Conservation (phyloP, 2,113 vertebrate species). For the Oncorhynchus clarkii region DNA sequence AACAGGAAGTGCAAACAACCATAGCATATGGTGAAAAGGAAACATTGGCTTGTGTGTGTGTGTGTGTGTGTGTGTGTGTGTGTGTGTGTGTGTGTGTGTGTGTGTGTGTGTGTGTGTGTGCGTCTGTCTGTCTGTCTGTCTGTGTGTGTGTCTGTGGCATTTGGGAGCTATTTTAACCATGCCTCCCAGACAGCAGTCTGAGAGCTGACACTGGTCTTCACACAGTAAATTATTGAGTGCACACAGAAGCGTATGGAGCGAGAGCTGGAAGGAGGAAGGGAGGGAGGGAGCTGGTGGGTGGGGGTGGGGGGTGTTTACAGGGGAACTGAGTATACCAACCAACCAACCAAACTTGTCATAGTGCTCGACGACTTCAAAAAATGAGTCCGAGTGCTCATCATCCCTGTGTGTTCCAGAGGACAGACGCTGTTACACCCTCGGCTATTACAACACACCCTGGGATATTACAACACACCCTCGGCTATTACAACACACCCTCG, state of each 20-base stretch:
- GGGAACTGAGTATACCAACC: background rate
- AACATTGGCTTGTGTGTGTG: no score
- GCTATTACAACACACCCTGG: no score
- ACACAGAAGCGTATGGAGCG: slow-evolving; percentile 1
- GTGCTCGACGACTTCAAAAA: background rate
- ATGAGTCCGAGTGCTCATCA: background rate
- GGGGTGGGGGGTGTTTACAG: slow-evolving; percentile 5
- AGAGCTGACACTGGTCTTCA: slow-evolving; percentile 2
- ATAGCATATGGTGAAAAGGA: no score
- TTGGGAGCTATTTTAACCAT: slow-evolving; percentile 48
- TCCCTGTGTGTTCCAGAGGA: background rate
- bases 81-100: background rate
- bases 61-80: no score
- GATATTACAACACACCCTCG: no score
- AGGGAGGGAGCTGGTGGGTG: rapidly evolving
- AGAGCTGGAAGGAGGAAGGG: background rate
- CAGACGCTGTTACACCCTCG: background rate
- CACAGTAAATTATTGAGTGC: background rate
- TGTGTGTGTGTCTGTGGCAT: background rate
- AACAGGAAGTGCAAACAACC: no score
- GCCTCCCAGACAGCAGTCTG: slow-evolving; percentile 29
- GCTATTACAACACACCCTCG: no score
- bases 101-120: background rate
- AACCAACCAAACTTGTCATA: no score
- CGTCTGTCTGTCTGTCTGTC: background rate